Base-by-base conservation (phyloP, 2,888 invertebrate species). In the Chymomyza procnemis region DNA sequence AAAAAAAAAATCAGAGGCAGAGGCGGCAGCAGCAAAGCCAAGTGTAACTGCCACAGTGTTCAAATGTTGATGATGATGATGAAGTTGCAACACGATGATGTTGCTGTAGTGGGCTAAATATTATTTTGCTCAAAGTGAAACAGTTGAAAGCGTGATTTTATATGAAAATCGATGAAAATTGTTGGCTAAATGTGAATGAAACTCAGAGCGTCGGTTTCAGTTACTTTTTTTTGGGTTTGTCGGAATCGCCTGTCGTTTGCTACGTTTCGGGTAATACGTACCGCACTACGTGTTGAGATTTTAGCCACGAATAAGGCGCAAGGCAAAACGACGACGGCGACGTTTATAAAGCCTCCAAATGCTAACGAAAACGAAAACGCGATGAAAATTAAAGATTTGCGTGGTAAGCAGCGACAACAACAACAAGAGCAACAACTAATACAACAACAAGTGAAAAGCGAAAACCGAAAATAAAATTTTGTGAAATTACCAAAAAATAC, bases 321-420 rank as follows among this genome's bases (percentile, higher is more conserved):
- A 70, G 64, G 62, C 57, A 65, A 65, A 68, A 48, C n/a, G 61
- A 52, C 19, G 19, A 50, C 50, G 61, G 12, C 47, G 59, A n/a
- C 41, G 61, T 9, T 46, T 62, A 34, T 61, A 57, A 57, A 66
- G 58, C 60, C 69, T 30, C 60, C 50, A 57, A 55, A 66, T 47
- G 61, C 60, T 64, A 74, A 62, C 67, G 67, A 69, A 75, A 77
- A 60, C 61, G 66, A 69, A 73, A 79, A 85, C 82, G 86, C 84
- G 78, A 84, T 81, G 80, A 75, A 86, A 84, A 84, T 85, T 85
- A 85, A 84, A 84, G 84, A 81, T 74, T 86, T 85, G 83, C 86
- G 86, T 84, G 83, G 86, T 26, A 26, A 26, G 26, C 26, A 2
- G 26, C 26, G 6, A 6, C 26, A 26, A 6, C 84, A 68, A 74